Conservation (phyloP, 2,113 vertebrate genomes). For the Psilopsiagon aurifrons region DNA sequence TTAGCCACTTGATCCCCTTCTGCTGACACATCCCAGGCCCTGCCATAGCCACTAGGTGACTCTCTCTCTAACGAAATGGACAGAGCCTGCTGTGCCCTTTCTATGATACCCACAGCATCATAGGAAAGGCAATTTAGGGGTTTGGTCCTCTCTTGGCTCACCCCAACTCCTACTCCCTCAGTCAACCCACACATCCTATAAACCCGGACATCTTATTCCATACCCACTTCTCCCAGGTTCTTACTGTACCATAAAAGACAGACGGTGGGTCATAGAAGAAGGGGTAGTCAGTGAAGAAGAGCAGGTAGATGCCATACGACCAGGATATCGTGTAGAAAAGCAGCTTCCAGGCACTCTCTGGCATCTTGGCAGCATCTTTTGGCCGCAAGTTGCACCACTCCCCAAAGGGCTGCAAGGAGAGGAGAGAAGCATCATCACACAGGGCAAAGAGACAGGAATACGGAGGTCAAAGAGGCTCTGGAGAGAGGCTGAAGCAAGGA, state of each 20-base stretch:
- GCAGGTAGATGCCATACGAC: conserved; percentile 91
- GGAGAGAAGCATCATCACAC: fast-evolving
- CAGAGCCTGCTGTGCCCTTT: fast-evolving
- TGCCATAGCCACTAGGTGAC: background rate
- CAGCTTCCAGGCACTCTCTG: conserved; percentile 97
- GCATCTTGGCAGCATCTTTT: conserved; percentile 93
- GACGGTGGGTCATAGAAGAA: conserved; percentile 94
- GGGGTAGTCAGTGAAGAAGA: conserved; percentile 89
- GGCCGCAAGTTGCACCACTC: conserved; percentile 84
- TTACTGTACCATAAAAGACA: conserved; percentile 86
- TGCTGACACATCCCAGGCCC: background rate
- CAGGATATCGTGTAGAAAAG: conserved; percentile 91
- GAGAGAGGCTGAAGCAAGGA: background rate
- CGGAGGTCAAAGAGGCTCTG: background rate
- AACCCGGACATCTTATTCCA: background rate
- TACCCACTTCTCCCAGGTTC: fast-evolving
- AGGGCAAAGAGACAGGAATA: fast-evolving
- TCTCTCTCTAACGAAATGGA: fast-evolving
- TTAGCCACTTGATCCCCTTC: background rate
- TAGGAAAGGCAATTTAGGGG: fast-evolving
- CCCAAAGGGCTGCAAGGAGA: conserved; percentile 83
- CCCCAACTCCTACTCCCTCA: background rate
- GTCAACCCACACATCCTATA: fast-evolving
- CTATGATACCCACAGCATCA: background rate
- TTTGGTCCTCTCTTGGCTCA: fast-evolving